Percentiles rank a stretch among this genome's conserved stretches.
Conservation (phyloP, 2,888 invertebrate species). For the Saturnia japonica region DNA sequence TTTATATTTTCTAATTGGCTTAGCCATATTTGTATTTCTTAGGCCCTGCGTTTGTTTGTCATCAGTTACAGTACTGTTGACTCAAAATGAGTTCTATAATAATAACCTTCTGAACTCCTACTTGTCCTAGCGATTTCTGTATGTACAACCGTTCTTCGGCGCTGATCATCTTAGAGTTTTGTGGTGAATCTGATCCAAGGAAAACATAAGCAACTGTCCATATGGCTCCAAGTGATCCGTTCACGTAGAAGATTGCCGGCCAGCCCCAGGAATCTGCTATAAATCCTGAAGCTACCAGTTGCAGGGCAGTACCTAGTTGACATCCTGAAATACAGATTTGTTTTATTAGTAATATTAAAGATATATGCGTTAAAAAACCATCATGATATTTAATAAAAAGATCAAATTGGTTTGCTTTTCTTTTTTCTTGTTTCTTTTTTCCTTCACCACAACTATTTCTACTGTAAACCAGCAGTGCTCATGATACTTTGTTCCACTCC, state of each 20-base stretch:
- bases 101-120: slow-evolving; percentile 55
- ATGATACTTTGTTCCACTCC: too few relatives aligned
- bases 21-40: too few relatives aligned
- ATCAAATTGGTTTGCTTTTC: too few relatives aligned
- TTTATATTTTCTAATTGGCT: too few relatives aligned
- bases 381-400: too few relatives aligned
- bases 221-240: slow-evolving; percentile 76
- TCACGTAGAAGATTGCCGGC: slow-evolving; percentile 85
- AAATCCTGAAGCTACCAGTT: slow-evolving; percentile 76
- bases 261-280: slow-evolving; percentile 79
- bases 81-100: background rate
- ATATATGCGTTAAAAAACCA: background rate
- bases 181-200: slow-evolving; percentile 85
- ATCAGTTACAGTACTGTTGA: too few relatives aligned
- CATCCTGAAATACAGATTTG: slow-evolving; percentile 56
- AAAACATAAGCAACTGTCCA: slow-evolving; percentile 82
- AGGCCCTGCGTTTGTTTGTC: too few relatives aligned
- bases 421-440: too few relatives aligned
- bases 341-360: background rate
- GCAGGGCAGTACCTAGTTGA: slow-evolving; percentile 82
- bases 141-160: slow-evolving; percentile 85
- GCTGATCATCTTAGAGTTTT: slow-evolving; percentile 81
- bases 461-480: too few relatives aligned
- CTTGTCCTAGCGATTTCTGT: slow-evolving; percentile 72
- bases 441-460: too few relatives aligned